Conservation (phyloP, 2,113 vertebrate genomes). For the Protobothrops flavoviridis region DNA sequence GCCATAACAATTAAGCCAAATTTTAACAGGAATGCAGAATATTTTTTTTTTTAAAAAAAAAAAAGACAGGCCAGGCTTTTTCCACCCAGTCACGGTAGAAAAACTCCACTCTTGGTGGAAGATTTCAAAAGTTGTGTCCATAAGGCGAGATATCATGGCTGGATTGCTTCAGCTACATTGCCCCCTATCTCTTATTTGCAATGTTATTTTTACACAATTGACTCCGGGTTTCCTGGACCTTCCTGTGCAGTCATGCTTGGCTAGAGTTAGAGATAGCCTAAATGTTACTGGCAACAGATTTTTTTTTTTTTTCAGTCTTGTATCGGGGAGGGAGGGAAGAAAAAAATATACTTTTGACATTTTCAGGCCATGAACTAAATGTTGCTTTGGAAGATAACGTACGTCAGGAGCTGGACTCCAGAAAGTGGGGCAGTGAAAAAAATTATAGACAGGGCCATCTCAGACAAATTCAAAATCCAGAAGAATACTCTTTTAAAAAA, state of each 20-base stretch:
- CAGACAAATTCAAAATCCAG: not conserved
- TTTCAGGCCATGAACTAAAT: not conserved
- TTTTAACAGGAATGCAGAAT: not conserved
- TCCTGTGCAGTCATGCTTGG: not conserved
- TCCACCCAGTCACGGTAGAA: not conserved
- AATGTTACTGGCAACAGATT: not conserved
- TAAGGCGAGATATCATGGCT: not conserved
- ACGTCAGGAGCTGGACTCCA: not conserved
- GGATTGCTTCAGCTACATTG: not conserved
- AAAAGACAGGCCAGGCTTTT: not conserved
- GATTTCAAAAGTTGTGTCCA: constrained; percentile 10
- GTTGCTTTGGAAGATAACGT: not conserved
- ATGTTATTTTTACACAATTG: not conserved
- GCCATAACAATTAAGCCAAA: not conserved
- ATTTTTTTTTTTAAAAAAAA: no score
- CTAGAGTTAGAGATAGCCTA: not conserved
- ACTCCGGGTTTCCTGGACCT: not conserved
- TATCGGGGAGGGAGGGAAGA: not conserved
- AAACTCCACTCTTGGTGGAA: not conserved
- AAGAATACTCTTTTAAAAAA: not conserved
- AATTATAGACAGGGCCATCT: not conserved
- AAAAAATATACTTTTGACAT: not conserved
- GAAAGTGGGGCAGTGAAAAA: not conserved
- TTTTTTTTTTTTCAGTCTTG: not conserved
- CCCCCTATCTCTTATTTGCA: not conserved